Percentiles rank a stretch among this genome's conserved stretches.
These are phyloP conservation scores for Acanthosepion pharaonis DNA, from an alignment of 2,888 invertebrate species.

Conservation along the genomic window DNA sequence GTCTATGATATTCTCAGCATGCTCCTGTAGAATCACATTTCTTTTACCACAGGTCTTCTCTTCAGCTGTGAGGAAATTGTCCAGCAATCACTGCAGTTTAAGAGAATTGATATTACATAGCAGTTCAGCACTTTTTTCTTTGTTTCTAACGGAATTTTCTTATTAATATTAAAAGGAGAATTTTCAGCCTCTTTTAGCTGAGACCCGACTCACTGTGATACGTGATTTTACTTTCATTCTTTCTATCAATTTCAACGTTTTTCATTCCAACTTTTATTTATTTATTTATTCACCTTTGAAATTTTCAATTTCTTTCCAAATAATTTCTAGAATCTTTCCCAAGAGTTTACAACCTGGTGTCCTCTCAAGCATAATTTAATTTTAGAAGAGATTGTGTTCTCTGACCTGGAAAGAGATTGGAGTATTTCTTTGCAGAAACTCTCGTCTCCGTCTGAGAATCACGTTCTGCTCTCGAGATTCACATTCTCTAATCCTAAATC, in stretches of 20 bases:
- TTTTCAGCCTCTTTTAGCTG: too few relatives aligned
- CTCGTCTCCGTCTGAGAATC: slow-evolving; percentile 33
- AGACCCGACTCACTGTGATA: too few relatives aligned
- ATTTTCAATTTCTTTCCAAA: background rate
- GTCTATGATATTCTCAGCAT: too few relatives aligned
- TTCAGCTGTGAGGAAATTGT: too few relatives aligned
- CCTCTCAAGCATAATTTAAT: background rate
- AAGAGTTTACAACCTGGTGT: background rate
- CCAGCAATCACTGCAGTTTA: too few relatives aligned
- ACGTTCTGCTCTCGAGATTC: slow-evolving; percentile 6
- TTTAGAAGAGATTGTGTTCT: background rate
- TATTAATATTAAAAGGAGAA: too few relatives aligned
- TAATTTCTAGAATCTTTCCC: background rate
- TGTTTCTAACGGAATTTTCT: too few relatives aligned
- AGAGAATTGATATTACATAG: too few relatives aligned
- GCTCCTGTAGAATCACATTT: too few relatives aligned
- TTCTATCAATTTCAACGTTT: background rate
- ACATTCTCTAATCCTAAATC: slow-evolving; percentile 14
- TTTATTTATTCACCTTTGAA: background rate
- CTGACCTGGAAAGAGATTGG: background rate
- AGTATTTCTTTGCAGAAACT: background rate
- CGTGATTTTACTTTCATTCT: background rate
- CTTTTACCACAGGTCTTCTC: too few relatives aligned
- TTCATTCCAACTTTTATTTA: background rate
- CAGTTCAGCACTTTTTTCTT: too few relatives aligned